Evolutionary conservation across 2,797 vertebrate species (phyloP).

Genomic region (Holocentrus rufus): DNA sequence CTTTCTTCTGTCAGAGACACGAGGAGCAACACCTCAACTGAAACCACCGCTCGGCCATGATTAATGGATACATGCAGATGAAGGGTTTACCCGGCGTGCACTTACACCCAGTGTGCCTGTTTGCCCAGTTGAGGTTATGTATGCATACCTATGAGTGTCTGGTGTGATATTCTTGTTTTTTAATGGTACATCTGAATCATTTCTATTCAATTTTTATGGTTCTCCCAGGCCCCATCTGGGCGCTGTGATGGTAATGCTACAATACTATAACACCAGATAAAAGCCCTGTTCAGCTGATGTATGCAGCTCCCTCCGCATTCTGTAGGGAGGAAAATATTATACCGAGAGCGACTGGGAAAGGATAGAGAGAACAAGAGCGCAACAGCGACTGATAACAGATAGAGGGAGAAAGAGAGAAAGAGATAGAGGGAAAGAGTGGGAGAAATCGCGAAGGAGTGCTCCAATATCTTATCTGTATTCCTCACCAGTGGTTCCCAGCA

Average conservation of each 20-base stretch:
- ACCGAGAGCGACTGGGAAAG: constrained; percentile 47
- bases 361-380: constrained; percentile 73
- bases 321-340: constrained; percentile 65
- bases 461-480: constrained; percentile 79
- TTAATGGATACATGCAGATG: constrained; percentile 44
- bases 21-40: constrained; percentile 23
- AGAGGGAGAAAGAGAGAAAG: constrained; percentile 44
- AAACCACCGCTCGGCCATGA: constrained; percentile 37
- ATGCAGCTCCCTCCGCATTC: constrained; percentile 62
- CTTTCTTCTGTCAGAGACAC: constrained; percentile 41
- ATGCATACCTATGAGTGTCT: constrained; percentile 26
- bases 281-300: constrained; percentile 68
- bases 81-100: neutral
- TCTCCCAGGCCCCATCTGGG: constrained; percentile 63
- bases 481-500: constrained; percentile 74
- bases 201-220: constrained; percentile 60
- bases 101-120: constrained; percentile 1
- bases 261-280: constrained; percentile 70
- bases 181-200: constrained; percentile 54
- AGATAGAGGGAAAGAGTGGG: constrained; percentile 59
- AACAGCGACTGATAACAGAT: constrained; percentile 70
- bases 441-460: constrained; percentile 63
- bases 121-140: constrained; percentile 18
- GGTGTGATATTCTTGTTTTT: constrained; percentile 40
- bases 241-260: constrained; percentile 55